Evolutionary conservation across 2,113 vertebrate species (phyloP).

Genomic region (Nibea albiflora): DNA sequence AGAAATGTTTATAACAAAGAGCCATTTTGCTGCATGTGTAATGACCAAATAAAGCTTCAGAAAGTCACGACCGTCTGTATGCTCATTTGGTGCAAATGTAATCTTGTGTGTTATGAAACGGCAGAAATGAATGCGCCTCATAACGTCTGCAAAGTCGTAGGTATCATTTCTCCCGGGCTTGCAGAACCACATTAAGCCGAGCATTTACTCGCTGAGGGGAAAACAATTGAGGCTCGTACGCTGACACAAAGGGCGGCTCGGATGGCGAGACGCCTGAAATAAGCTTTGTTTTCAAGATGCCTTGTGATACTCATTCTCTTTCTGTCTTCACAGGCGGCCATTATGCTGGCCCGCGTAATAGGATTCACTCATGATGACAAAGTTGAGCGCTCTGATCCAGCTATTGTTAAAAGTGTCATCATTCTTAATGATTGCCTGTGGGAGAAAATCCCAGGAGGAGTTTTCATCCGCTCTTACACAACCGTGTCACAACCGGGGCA

Average conservation of each 20-base stretch:
- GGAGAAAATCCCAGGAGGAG: slow-evolving; percentile 47
- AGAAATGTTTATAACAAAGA: slow-evolving; percentile 34
- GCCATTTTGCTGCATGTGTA: slow-evolving; percentile 60
- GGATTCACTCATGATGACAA: slow-evolving; percentile 70
- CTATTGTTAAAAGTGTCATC: slow-evolving; percentile 71
- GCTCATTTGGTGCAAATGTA: slow-evolving; percentile 35
- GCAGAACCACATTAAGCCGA: slow-evolving; percentile 63
- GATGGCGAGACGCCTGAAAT: slow-evolving; percentile 58
- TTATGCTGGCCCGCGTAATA: slow-evolving; percentile 63
- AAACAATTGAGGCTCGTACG: slow-evolving; percentile 71
- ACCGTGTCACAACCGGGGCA: slow-evolving; percentile 44
- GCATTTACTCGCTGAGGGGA: slow-evolving; percentile 69
- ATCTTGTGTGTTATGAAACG: slow-evolving; percentile 15
- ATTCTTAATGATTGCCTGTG: slow-evolving; percentile 66
- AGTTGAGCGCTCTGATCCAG: slow-evolving; percentile 60
- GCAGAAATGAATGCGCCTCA: slow-evolving; percentile 10
- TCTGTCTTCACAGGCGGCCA: slow-evolving; percentile 57
- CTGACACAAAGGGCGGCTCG: slow-evolving; percentile 53
- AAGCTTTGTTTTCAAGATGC: slow-evolving; percentile 72
- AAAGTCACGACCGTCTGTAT: slow-evolving; percentile 26
- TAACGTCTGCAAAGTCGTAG: background rate
- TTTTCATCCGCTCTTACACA: slow-evolving; percentile 46
- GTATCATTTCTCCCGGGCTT: slow-evolving; percentile 20
- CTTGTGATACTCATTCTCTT: slow-evolving; percentile 61
- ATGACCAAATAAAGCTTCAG: slow-evolving; percentile 54